Percentiles rank a stretch among this genome's conserved stretches.
Evolutionary conservation across 1,140 invertebrate species (phyloP).

Genomic region (Drosophila burlai): DNA sequence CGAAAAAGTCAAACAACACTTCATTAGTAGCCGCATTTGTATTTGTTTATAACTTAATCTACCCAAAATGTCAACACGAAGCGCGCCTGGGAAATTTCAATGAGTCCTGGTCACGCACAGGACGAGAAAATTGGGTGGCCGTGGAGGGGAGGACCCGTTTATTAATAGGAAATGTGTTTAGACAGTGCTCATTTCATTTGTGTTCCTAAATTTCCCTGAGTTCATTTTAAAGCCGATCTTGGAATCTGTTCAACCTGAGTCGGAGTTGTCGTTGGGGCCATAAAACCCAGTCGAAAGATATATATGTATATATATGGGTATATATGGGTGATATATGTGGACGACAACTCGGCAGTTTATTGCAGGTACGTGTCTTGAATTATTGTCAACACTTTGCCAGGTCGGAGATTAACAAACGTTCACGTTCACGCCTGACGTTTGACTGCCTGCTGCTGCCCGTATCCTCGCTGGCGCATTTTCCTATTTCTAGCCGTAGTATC

Average conservation of each 20-base stretch:
- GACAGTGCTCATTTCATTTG: conserved; percentile 31
- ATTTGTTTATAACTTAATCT: conserved; percentile 83
- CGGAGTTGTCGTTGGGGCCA: conserved; percentile 10
- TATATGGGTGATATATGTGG: conserved; percentile 33
- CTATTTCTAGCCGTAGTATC: conserved; percentile 1
- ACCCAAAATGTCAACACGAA: conserved; percentile 70
- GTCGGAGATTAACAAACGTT: conserved; percentile 78
- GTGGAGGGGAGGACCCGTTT: not conserved
- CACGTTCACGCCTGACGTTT: conserved; percentile 73
- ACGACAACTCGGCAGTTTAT: conserved; percentile 64
- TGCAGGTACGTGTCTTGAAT: conserved; percentile 80
- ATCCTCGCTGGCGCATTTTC: conserved; percentile 5
- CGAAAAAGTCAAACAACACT: conserved; percentile 71
- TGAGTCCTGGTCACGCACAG: conserved; percentile 68
- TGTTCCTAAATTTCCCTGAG: not conserved
- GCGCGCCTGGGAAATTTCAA: conserved; percentile 58
- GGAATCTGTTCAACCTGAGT: conserved; percentile 1
- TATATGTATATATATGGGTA: conserved; percentile 17
- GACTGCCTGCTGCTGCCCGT: conserved; percentile 42
- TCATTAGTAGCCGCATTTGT: conserved; percentile 79
- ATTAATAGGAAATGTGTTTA: conserved; percentile 40
- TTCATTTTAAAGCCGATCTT: conserved; percentile 35
- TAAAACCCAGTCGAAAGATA: conserved; percentile 36
- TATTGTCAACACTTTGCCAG: conserved; percentile 72
- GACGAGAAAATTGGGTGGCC: conserved; percentile 6